phyloP scores from a whole-genome alignment of 2,113 vertebrate genomes.

The Raja brachyura region DNA sequence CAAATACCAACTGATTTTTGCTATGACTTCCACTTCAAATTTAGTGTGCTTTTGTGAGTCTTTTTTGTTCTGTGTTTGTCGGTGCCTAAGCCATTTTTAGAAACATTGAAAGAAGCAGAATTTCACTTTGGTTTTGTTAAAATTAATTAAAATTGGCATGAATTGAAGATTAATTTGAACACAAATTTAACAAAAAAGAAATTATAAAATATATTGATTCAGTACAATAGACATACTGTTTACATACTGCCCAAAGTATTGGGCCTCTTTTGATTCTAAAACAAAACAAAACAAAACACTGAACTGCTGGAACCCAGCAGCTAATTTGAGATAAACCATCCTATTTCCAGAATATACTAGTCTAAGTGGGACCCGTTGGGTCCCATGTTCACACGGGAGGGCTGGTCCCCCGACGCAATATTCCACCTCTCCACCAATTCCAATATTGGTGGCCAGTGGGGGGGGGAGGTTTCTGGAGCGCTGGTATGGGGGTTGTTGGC shows the following conservation, averaged over 20 bases:
- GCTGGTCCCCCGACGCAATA: no score
- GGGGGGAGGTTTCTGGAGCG: no score
- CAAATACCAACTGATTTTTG: background rate
- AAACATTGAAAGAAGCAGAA: background rate
- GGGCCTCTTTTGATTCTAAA: background rate
- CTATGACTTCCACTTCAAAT: background rate
- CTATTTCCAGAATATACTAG: background rate
- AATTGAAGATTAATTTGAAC: conserved; percentile 10
- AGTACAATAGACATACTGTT: background rate
- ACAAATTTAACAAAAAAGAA: background rate
- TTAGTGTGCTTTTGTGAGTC: background rate
- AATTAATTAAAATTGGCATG: background rate
- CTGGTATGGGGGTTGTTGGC: no score
- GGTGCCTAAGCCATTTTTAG: background rate
- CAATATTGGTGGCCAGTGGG: no score
- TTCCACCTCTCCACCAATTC: no score
- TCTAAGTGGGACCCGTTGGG: no score
- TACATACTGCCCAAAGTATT: background rate
- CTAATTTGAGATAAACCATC: background rate
- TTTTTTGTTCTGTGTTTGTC: background rate
- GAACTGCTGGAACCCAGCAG: background rate
- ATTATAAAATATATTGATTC: background rate
- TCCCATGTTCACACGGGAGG: no score
- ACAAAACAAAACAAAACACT: background rate
- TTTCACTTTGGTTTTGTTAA: background rate